Conservation (phyloP, 2,113 vertebrate species). For the Scolopax mira region DNA sequence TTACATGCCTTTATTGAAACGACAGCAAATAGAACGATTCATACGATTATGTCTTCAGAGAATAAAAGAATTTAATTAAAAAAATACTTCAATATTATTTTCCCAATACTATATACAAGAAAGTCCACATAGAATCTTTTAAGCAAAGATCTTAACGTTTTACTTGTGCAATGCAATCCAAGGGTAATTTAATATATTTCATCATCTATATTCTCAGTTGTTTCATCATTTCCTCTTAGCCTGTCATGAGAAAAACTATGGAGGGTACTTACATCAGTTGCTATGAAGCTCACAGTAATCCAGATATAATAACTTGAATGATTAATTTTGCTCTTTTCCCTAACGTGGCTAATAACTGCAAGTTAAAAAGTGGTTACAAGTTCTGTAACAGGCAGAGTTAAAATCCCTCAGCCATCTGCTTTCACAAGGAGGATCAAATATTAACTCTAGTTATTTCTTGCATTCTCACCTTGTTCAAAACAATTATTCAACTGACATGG, state of each 20-base stretch:
- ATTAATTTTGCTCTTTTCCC: slow-evolving; percentile 32
- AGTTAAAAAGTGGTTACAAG: background rate
- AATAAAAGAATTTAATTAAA: background rate
- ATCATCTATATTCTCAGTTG: background rate
- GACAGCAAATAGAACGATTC: background rate
- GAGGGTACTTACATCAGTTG: background rate
- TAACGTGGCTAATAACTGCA: background rate
- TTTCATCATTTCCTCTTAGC: background rate
- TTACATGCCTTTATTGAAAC: background rate
- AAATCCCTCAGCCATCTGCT: background rate
- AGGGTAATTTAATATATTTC: background rate
- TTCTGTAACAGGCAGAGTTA: background rate
- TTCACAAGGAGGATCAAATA: background rate
- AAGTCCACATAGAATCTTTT: background rate
- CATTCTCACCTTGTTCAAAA: slow-evolving; percentile 9
- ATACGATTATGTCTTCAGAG: background rate
- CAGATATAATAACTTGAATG: background rate
- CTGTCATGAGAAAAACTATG: slow-evolving; percentile 2
- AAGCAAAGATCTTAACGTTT: background rate
- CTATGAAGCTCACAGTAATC: background rate
- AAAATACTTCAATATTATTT: background rate
- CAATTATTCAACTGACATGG: background rate
- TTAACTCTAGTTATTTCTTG: background rate
- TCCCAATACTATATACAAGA: background rate
- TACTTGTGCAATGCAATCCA: background rate